Base-by-base conservation (phyloP, 2,888 invertebrate species). In the Actias luna region DNA sequence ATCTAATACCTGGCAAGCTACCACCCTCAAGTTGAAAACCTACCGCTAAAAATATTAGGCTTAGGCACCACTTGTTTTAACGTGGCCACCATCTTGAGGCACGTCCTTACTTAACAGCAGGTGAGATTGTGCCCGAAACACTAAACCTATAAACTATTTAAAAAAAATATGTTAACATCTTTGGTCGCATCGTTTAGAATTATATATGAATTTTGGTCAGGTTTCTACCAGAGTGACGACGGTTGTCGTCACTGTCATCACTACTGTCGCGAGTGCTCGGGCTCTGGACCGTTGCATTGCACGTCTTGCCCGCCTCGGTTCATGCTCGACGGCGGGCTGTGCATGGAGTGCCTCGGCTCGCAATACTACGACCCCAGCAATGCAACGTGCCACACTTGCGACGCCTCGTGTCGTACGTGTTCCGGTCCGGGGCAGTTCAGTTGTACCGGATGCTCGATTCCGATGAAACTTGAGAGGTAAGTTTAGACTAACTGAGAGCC, bases 211-310 rank as follows among this genome's bases (percentile, higher is more conserved):
- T 46, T 46, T 16, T 12, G 10, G 2, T 1, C 72, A 92, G 92
- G 97, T 50, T 97, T 96, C 88, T 98, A 96, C 88, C 96, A 96
- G 86, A 95, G 95, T 5, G 94, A 94, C 68, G 96, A 94, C 74
- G 97, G 96, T 10, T 98, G 98, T 80, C 96, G 96, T 69, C 97
- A 96, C 84, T 98, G 98, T 88, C 97, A 97, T 90, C 96, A 97
- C 84, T 96, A 96, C 79, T 98, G 98, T 85, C 95, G 95, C 69
- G 97, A 97, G 73, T 98, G 98, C 84, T 95, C 95, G 82, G 98
- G 95, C 67, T 95, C 96, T 61, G 96, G 96, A 0, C 96, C 96
- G 0, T 87, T 96, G 60, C 94, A 95, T 75, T 96, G 96, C 83
- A 95, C 94, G 52, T 95, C 96, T 0, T 96, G 96, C 70, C 95